Evolutionary conservation across 2,888 invertebrate species (phyloP).

Genomic region (Drosophila eohydei): DNA sequence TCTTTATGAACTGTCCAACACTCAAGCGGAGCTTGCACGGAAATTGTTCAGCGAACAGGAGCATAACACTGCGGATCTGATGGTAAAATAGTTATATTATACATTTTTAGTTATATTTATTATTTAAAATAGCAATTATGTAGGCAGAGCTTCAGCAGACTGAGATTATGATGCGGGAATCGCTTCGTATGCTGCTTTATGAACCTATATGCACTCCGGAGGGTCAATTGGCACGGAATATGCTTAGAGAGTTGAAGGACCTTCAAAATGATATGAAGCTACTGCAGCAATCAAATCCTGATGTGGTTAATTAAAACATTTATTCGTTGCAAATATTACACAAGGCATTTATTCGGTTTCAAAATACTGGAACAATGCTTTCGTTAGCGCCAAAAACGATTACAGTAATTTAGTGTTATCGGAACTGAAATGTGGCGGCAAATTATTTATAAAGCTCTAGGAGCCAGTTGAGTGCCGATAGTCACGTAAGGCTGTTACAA

Average conservation of each 20-base stretch:
- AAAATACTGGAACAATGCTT: constrained; percentile 1
- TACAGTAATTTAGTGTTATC: not conserved
- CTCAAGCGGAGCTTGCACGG: constrained; percentile 87
- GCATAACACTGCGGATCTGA: constrained; percentile 60
- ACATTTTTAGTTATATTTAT: not conserved
- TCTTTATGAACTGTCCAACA: constrained; percentile 90
- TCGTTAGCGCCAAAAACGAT: not conserved
- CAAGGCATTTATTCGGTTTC: not conserved
- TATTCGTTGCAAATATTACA: not conserved
- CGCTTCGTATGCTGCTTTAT: constrained; percentile 88
- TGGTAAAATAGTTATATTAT: constrained; percentile 43
- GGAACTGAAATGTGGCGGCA: constrained; percentile 7
- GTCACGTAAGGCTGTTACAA: not conserved
- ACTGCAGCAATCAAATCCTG: constrained; percentile 58
- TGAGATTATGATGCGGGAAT: constrained; percentile 87
- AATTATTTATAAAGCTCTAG: not conserved
- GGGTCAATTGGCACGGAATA: constrained; percentile 89
- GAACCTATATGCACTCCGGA: constrained; percentile 91
- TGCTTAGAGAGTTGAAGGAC: constrained; percentile 88
- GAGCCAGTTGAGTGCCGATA: not conserved
- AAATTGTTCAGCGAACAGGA: constrained; percentile 79
- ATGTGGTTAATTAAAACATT: constrained; percentile 33
- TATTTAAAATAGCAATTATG: not conserved
- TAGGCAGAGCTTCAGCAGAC: constrained; percentile 87
- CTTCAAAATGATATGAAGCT: constrained; percentile 86